Percentiles rank a stretch among this genome's conserved stretches.
Evolutionary conservation across 2,797 vertebrate genomes (phyloP).

Genomic region (Furcifer pardalis): DNA sequence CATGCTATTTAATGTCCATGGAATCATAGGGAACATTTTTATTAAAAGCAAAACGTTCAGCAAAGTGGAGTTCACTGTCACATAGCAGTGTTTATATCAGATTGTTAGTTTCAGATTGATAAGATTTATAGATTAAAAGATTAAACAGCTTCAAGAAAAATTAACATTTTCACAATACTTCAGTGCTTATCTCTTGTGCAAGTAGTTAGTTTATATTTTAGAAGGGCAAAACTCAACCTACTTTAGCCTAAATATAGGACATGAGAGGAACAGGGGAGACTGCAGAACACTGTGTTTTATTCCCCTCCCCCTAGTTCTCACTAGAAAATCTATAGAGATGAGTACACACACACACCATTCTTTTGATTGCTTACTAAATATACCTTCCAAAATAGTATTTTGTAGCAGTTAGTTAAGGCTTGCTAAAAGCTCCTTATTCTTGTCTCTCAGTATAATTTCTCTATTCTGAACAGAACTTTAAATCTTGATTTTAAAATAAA

Average conservation of each 20-base stretch:
- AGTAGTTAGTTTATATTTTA: background rate
- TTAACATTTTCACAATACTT: background rate
- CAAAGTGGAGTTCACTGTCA: constrained; percentile 26
- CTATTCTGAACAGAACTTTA: background rate
- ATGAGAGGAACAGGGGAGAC: background rate
- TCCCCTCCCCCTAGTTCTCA: background rate
- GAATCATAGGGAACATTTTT: background rate
- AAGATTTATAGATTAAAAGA: constrained; percentile 29
- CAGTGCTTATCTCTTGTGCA: constrained; percentile 24
- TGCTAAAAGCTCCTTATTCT: background rate
- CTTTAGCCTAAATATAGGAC: background rate
- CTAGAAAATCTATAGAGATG: background rate
- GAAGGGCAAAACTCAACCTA: background rate
- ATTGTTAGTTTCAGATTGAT: constrained; percentile 38
- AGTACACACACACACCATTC: no score
- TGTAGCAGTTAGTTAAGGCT: background rate
- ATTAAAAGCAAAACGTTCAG: background rate
- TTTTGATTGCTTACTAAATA: background rate
- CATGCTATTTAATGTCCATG: constrained; percentile 42
- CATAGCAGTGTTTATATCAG: background rate
- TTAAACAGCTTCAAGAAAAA: background rate
- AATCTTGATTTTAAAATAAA: constrained; percentile 21
- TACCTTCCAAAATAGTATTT: background rate
- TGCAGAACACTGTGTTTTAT: background rate
- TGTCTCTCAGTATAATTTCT: background rate